A percentile compares a stretch with the other conserved stretches of the same genome.
phyloP scores from a whole-genome alignment of 30 jellyfish, hydroid and myxozoan species.

The Cassiopea andromeda region DNA sequence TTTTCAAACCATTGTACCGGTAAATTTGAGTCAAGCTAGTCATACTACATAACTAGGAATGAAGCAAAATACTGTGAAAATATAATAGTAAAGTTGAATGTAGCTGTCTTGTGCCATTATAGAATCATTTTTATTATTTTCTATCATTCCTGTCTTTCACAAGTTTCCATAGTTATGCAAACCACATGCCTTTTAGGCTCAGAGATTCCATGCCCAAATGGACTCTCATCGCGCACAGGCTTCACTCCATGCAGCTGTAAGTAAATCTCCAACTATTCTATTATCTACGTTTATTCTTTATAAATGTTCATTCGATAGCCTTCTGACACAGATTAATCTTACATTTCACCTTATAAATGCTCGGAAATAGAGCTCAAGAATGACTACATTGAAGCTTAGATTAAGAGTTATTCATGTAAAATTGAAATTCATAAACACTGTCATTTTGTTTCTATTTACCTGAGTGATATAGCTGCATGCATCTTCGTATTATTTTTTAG shows the following conservation, averaged over 20 bases:
- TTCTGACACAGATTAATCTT: not conserved
- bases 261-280: not conserved
- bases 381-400: not conserved
- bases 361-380: not conserved
- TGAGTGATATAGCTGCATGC: not conserved
- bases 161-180: not conserved
- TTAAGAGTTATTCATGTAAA: not conserved
- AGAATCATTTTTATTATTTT: not conserved
- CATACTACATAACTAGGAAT: not conserved
- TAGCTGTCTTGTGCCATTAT: not conserved
- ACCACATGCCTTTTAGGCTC: not conserved
- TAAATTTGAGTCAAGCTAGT: not conserved
- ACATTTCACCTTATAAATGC: not conserved
- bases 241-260: not conserved
- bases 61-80: not conserved
- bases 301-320: not conserved
- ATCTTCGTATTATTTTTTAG: not conserved
- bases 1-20: not conserved
- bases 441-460: not conserved
- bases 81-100: not conserved
- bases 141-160: not conserved
- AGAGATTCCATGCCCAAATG: conserved; percentile 18
- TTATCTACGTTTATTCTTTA: not conserved
- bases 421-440: not conserved
- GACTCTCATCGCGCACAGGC: not conserved